phyloP scores from a whole-genome alignment of 2,113 vertebrate species.

The Datnioides undecimradiatus region DNA sequence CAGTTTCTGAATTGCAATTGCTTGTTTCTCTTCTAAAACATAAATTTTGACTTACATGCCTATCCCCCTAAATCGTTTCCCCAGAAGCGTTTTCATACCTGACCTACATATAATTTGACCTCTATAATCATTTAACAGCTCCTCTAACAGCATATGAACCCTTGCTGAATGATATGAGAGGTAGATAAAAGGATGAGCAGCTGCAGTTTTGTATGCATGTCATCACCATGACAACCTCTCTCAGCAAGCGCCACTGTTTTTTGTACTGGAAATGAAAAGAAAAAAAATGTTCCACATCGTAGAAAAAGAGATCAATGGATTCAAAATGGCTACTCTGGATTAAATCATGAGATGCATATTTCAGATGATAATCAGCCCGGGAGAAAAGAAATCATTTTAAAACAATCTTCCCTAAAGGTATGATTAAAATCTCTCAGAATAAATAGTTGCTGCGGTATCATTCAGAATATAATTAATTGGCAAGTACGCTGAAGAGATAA shows the following conservation, averaged over 20 bases:
- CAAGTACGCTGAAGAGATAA: conserved; percentile 54
- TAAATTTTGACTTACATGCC: conserved; percentile 16
- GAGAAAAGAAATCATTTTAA: conserved; percentile 44
- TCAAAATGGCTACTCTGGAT: conserved; percentile 61
- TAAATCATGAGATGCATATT: conserved; percentile 67
- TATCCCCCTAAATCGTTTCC: conserved; percentile 20
- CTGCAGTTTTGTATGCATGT: conserved; percentile 72
- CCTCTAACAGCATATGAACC: conserved; percentile 49
- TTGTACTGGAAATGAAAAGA: conserved; percentile 39
- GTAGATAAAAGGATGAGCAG: conserved; percentile 77
- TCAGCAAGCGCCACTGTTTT: conserved; percentile 62
- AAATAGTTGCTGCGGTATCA: conserved; percentile 66
- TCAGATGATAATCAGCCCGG: conserved; percentile 57
- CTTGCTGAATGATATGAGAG: conserved; percentile 74
- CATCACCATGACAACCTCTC: conserved; percentile 79
- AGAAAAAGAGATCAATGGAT: conserved; percentile 46
- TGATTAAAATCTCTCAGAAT: conserved; percentile 68
- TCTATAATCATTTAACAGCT: conserved; percentile 61
- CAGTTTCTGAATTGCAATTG: conserved; percentile 50
- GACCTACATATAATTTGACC: conserved; percentile 46
- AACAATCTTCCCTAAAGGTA: conserved; percentile 65
- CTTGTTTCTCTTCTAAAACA: conserved; percentile 39
- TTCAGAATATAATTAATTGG: conserved; percentile 66
- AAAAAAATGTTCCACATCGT: conserved; percentile 25
- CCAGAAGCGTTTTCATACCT: conserved; percentile 25